A percentile compares a stretch with the other conserved stretches of the same genome.
These are phyloP conservation scores for Neopelma chrysocephalum DNA, from an alignment of 2,797 vertebrate species.

Conservation along the genomic window DNA sequence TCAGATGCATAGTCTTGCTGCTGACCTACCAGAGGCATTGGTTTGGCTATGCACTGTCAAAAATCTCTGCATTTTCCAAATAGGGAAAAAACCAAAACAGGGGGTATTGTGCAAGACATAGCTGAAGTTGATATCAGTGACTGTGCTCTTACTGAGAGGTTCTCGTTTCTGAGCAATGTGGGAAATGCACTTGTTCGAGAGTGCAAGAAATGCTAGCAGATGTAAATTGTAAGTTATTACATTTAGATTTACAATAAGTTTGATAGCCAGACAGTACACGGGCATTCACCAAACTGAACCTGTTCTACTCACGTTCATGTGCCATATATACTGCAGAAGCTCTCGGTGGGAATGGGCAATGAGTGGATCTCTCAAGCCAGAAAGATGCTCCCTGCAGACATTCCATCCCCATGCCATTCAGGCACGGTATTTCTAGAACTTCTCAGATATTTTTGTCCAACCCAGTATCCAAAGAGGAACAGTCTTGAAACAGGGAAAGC, in stretches of 20 bases:
- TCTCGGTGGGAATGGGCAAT: neutral
- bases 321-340: neutral
- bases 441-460: neutral
- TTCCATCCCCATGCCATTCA: neutral
- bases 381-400: neutral
- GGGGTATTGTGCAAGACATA: neutral
- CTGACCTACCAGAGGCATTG: neutral
- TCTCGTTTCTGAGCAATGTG: neutral
- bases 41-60: neutral
- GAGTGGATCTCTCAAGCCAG: neutral
- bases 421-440: neutral
- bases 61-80: neutral
- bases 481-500: conserved; percentile 27
- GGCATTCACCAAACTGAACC: neutral
- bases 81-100: fast-evolving
- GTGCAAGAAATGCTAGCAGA: neutral
- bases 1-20: neutral
- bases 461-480: neutral
- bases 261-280: neutral
- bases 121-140: neutral
- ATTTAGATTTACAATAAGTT: neutral
- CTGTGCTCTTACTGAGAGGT: neutral
- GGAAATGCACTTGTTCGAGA: neutral
- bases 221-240: neutral
- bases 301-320: neutral